phyloP scores from a whole-genome alignment of 2,797 vertebrate genomes.

The Rachycentron canadum region DNA sequence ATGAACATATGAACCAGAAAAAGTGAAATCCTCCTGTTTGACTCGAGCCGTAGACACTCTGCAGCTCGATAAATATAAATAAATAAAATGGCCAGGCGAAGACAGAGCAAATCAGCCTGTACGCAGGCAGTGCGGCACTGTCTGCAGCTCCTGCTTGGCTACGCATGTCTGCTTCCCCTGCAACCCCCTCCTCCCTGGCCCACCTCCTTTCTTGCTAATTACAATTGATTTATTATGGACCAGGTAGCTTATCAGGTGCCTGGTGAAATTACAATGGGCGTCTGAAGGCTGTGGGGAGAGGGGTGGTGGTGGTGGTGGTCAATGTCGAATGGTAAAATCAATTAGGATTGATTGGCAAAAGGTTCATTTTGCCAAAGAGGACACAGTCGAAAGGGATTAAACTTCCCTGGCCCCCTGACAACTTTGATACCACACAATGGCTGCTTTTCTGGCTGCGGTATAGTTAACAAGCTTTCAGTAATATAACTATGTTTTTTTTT shows the following conservation, averaged over 20 bases:
- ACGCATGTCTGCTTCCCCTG: slow-evolving; percentile 77
- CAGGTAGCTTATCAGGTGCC: slow-evolving; percentile 98
- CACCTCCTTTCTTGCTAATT: slow-evolving; percentile 93
- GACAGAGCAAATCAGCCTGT: slow-evolving; percentile 60
- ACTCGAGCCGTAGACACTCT: slow-evolving; percentile 17
- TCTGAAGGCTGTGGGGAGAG: slow-evolving; percentile 81
- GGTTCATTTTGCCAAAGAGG: slow-evolving; percentile 96
- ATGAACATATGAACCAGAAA: slow-evolving; percentile 17
- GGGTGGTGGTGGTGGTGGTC: slow-evolving; percentile 82
- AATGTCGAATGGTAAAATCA: slow-evolving; percentile 98
- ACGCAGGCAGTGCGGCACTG: slow-evolving; percentile 22
- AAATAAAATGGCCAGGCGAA: slow-evolving; percentile 49
- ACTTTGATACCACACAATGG: slow-evolving; percentile 91
- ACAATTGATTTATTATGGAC: slow-evolving; percentile 99
- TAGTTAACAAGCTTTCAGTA: slow-evolving; percentile 82
- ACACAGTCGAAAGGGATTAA: slow-evolving; percentile 93
- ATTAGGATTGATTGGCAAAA: slow-evolving; percentile 99
- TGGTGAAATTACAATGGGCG: slow-evolving; percentile 95
- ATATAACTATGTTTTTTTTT: slow-evolving; percentile 61
- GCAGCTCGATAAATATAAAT: slow-evolving; percentile 67
- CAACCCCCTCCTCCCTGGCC: slow-evolving; percentile 65
- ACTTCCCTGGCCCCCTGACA: slow-evolving; percentile 89
- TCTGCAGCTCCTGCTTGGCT: slow-evolving; percentile 67
- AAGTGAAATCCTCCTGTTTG: slow-evolving; percentile 35
- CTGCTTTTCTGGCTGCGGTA: slow-evolving; percentile 66